Base-by-base conservation (phyloP, 1,140 invertebrate genomes). In the Diachasmimorpha longicaudata region DNA sequence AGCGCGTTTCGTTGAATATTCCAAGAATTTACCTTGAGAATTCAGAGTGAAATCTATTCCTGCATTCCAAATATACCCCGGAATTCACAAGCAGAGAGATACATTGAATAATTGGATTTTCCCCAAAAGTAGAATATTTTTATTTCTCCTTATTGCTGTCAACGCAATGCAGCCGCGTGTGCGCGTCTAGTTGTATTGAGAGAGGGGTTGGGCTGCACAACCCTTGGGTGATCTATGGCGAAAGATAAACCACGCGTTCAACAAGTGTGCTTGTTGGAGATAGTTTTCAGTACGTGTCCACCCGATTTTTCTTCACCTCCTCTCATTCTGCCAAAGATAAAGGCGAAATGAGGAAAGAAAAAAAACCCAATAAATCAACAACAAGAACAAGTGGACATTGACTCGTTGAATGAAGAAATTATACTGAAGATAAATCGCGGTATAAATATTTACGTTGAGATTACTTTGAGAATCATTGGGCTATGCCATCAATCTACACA, bases 241-340 rank as follows among this genome's bases (percentile, higher is more conserved):
- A 75, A 85, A 87, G 86, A 88, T 88, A 88, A 87, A 86, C 85
- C 84, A 86, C 83, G 84, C 85, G 86, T 84, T 88, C 87, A 89
- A 89, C 87, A 88, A 89, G 87, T 89, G 87, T 87, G 85, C 83
- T 71, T 76, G 82, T 84, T 75, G 81, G 76, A 84, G 84, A 85
- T 85, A 85, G 82, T 80, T 79, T 83, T 86, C 70, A 71, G 69
- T 42, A 55, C 19, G 42, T 67, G 39, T 66, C 58, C 16, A 31
- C 83, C 83, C 36, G 36, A 68, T 63, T 42, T 58, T 58, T 73
- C 36, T 73, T 72, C 58, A n/a, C 58, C n/a, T 39, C 58, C 25
- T 31, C 37, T 23, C 13, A 5, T 46, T 74, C 21, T 31, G 11
- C 58, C 58, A 63, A 63, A 42, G 39, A 42, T 46, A 14, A 13